phyloP scores from a whole-genome alignment of 2,797 vertebrate genomes.

The Benthosema pterotum region DNA sequence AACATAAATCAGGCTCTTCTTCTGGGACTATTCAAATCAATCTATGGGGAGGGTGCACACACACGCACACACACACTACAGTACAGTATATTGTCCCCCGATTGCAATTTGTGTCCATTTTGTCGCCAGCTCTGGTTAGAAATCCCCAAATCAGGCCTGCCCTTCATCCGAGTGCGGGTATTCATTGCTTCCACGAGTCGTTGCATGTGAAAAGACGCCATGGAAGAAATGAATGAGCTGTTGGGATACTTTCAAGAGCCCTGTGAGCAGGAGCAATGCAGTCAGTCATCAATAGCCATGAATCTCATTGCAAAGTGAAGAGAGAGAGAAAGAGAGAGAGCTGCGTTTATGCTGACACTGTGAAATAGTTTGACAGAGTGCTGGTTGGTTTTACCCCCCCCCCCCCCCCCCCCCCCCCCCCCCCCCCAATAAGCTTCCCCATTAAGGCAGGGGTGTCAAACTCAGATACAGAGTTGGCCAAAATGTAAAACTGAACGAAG shows the following conservation, averaged over 20 bases:
- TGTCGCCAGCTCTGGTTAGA: slow-evolving; percentile 42
- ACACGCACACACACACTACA: not conserved
- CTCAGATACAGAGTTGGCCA: too few relatives aligned
- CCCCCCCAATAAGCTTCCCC: slow-evolving; percentile 71
- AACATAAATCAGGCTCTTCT: too few relatives aligned
- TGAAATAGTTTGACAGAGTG: slow-evolving; percentile 72
- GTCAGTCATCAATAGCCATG: slow-evolving; percentile 75
- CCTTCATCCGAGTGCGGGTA: slow-evolving; percentile 58
- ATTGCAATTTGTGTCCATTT: slow-evolving; percentile 35
- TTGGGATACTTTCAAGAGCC: slow-evolving; percentile 72
- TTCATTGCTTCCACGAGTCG: slow-evolving; percentile 67
- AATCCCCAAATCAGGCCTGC: slow-evolving; percentile 56
- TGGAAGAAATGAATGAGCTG: slow-evolving; percentile 68
- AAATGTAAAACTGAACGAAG: too few relatives aligned
- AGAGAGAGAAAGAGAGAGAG: slow-evolving; percentile 63
- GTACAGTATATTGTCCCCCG: slow-evolving; percentile 17
- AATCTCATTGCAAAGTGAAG: slow-evolving; percentile 68
- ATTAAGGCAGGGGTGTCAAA: too few relatives aligned
- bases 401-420: slow-evolving; percentile 55
- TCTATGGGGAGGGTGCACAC: too few relatives aligned
- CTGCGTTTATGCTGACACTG: slow-evolving; percentile 73
- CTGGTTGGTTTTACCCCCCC: slow-evolving; percentile 66
- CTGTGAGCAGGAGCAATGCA: slow-evolving; percentile 65
- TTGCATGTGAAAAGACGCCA: slow-evolving; percentile 70
- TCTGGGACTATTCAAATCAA: too few relatives aligned